Evolutionary conservation across 2,888 invertebrate species (phyloP).

Genomic region (Nymphalis c-album): DNA sequence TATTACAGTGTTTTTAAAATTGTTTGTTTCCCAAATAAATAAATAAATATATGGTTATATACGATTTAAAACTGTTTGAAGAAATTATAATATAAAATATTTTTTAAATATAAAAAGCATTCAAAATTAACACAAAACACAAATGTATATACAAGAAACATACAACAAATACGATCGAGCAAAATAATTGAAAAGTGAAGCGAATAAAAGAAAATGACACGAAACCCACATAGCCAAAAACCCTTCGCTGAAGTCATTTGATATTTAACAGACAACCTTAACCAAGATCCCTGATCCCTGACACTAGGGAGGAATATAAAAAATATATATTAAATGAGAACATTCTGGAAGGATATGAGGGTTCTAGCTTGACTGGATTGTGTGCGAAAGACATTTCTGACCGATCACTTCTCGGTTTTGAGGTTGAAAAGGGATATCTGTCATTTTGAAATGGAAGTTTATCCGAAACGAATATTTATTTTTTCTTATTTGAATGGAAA

Average conservation of each 20-base stretch:
- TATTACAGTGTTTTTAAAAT: no score
- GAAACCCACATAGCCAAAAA: conserved; percentile 4
- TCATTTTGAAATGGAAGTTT: conserved; percentile 5
- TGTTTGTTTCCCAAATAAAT: no score
- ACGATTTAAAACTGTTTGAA: no score
- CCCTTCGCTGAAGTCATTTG: conserved; percentile 10
- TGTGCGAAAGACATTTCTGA: conserved; percentile 5
- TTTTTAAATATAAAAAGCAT: no score
- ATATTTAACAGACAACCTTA: neutral
- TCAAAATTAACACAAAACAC: neutral
- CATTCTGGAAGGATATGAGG: neutral
- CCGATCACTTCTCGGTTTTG: conserved; percentile 14
- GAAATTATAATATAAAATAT: no score
- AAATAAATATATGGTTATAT: no score
- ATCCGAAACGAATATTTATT: neutral
- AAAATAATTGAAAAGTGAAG: conserved; percentile 7
- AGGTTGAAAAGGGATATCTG: conserved; percentile 18
- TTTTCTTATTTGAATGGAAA: neutral
- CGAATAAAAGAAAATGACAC: neutral
- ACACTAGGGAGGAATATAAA: neutral
- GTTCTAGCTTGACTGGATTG: neutral
- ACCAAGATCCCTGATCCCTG: conserved; percentile 3
- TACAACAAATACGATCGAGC: neutral
- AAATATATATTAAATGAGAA: conserved; percentile 2
- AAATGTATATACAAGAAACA: neutral